These are phyloP conservation scores for Choristoneura fumiferana DNA, from an alignment of 1,140 invertebrate species.

Conservation along the genomic window DNA sequence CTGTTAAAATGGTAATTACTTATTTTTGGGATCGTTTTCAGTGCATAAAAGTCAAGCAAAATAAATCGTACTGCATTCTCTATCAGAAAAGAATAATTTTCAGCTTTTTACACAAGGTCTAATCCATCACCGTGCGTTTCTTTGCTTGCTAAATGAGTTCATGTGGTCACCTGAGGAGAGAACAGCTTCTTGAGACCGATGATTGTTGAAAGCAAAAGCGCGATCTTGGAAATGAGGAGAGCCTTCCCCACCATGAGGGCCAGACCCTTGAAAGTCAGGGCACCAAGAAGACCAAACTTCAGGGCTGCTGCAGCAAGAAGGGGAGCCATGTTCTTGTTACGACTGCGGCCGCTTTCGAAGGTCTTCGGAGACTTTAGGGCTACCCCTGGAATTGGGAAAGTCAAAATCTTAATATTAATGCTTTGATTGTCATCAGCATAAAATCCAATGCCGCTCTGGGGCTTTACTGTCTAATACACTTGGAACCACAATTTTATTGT, in stretches of 20 bases:
- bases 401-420: neutral
- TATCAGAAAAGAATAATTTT: too few species aligned
- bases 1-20: too few species aligned
- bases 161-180: constrained; percentile 79
- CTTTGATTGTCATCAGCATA: too few species aligned
- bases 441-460: too few species aligned
- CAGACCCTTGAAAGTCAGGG: constrained; percentile 88
- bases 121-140: too few species aligned
- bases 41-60: too few species aligned
- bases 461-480: too few species aligned
- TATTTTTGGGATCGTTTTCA: too few species aligned
- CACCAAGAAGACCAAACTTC: constrained; percentile 88
- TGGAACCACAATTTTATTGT: too few species aligned
- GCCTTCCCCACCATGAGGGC: constrained; percentile 91
- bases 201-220: constrained; percentile 86
- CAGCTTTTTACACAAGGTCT: too few species aligned
- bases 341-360: constrained; percentile 82
- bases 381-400: constrained; percentile 75
- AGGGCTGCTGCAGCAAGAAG: constrained; percentile 86
- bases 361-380: constrained; percentile 82
- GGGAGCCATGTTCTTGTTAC: constrained; percentile 86
- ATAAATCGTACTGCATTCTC: too few species aligned
- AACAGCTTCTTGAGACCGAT: constrained; percentile 91
- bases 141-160: constrained; percentile 36
- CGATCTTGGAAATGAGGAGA: constrained; percentile 89